phyloP scores from a whole-genome alignment of 64 coral and sea anemone species.

The Montipora foliosa region DNA sequence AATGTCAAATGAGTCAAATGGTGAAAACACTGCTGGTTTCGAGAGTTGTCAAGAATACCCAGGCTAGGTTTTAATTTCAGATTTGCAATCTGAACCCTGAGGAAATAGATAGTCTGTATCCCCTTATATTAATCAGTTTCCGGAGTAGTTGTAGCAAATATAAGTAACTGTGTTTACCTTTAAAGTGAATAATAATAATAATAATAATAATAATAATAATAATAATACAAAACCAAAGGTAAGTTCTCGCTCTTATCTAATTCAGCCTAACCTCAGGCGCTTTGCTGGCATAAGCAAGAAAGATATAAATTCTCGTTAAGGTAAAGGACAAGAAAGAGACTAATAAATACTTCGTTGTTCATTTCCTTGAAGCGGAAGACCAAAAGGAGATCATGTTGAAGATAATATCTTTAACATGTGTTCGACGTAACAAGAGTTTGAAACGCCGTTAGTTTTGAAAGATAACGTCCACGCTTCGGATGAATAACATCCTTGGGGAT shows the following conservation, averaged over 20 bases:
- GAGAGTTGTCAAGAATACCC: not conserved
- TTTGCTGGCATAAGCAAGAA: not conserved
- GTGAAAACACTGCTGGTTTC: too few relatives aligned
- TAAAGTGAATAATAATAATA: too few relatives aligned
- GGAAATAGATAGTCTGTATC: not conserved
- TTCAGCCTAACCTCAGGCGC: too few relatives aligned
- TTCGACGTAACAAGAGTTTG: not conserved
- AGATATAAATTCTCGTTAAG: not conserved
- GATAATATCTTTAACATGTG: not conserved
- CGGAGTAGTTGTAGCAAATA: not conserved
- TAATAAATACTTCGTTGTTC: slow-evolving; percentile 14
- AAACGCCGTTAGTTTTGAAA: not conserved
- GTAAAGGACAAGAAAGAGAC: not conserved
- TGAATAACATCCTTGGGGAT: not conserved
- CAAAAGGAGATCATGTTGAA: not conserved
- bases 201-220: too few relatives aligned
- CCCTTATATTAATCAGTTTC: not conserved
- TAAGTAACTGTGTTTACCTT: not conserved
- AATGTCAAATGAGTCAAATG: too few relatives aligned
- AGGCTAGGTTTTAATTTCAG: not conserved
- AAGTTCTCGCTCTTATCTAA: too few relatives aligned
- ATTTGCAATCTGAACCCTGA: not conserved
- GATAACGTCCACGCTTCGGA: slow-evolving; percentile 20
- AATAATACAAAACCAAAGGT: too few relatives aligned
- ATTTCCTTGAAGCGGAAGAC: not conserved